Evolutionary conservation across 2,797 vertebrate genomes (phyloP).

Genomic region (Sebastes miniatus): DNA sequence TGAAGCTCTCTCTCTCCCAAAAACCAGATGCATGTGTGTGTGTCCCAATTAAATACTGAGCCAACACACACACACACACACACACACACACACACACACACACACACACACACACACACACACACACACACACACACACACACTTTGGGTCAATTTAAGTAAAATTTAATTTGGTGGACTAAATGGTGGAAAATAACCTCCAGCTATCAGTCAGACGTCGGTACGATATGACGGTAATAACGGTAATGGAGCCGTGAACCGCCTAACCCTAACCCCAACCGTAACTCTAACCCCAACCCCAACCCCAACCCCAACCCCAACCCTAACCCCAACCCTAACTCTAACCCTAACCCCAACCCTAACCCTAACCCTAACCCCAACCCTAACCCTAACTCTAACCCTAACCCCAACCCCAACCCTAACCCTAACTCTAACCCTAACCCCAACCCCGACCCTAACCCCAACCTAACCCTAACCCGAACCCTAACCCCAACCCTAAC

Average conservation of each 20-base stretch:
- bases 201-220: no score
- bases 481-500: no score
- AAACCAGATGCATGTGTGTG: conserved; percentile 8
- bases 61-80: conserved; percentile 9
- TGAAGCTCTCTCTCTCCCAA: background rate
- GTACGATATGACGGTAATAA: background rate
- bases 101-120: background rate
- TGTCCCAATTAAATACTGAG: conserved; percentile 4
- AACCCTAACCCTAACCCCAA: no score
- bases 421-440: no score
- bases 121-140: background rate
- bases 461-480: no score
- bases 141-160: conserved; percentile 3
- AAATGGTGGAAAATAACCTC: background rate
- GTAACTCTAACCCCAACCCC: no score
- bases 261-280: no score
- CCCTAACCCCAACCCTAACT: no score
- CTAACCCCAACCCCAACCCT: rapidly evolving
- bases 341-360: no score
- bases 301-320: no score
- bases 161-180: conserved; percentile 28
- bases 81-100: background rate
- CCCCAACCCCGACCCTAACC: no score
- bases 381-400: no score
- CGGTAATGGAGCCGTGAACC: background rate